Conservation (phyloP, 1,140 invertebrate genomes). For the Lepidostoma basale region DNA sequence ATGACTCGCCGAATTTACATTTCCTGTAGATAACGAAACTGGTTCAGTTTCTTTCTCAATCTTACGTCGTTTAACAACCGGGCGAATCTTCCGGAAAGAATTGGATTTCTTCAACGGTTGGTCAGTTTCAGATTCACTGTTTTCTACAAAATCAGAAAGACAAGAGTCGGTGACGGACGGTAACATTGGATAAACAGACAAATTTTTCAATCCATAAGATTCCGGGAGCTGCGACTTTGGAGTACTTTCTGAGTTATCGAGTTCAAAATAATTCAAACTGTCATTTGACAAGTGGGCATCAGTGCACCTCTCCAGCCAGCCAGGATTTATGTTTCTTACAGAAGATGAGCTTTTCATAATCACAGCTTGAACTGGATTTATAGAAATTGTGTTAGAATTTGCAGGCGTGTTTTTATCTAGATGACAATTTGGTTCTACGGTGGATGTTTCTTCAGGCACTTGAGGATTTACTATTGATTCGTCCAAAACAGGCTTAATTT, state of each 20-base stretch:
- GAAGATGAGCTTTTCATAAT: constrained; percentile 16
- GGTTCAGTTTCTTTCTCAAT: constrained; percentile 35
- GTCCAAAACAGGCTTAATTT: background rate
- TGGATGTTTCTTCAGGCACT: no score
- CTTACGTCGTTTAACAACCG: constrained; percentile 58
- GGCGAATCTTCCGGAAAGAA: constrained; percentile 47
- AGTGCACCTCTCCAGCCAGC: constrained; percentile 62
- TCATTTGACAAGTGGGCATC: background rate
- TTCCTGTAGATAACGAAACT: background rate
- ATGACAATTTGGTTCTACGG: no score
- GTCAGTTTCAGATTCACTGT: constrained; percentile 70
- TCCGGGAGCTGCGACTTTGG: background rate
- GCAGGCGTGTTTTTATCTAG: constrained; percentile 45
- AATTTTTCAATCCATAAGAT: constrained; percentile 54
- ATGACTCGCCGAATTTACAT: background rate
- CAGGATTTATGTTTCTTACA: constrained; percentile 58
- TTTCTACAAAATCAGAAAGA: constrained; percentile 66
- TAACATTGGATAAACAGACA: constrained; percentile 43
- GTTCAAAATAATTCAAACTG: background rate
- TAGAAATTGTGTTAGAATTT: background rate
- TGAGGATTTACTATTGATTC: background rate
- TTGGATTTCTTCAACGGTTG: constrained; percentile 52
- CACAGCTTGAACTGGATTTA: constrained; percentile 31
- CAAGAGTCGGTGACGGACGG: constrained; percentile 51
- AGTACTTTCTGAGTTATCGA: background rate